These are phyloP conservation scores for Linepithema humile DNA, from an alignment of 1,140 invertebrate genomes.

Conservation along the genomic window DNA sequence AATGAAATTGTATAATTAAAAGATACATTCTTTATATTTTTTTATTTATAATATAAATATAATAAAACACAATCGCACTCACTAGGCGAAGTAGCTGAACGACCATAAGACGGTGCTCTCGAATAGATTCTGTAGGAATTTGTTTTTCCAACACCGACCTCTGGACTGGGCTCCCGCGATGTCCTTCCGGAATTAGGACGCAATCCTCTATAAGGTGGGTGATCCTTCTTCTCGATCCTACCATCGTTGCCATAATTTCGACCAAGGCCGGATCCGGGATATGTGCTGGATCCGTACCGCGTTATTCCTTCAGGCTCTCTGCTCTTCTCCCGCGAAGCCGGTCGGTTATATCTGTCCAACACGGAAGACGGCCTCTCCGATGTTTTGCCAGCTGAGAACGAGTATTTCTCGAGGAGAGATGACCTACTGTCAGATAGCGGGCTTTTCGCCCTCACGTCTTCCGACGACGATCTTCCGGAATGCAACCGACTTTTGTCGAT, in stretches of 20 bases:
- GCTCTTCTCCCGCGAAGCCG: conserved; percentile 76
- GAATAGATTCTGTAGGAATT: conserved; percentile 75
- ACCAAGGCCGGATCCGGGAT: conserved; percentile 73
- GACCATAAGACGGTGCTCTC: conserved; percentile 74
- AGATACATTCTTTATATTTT: neutral
- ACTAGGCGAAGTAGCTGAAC: conserved; percentile 72
- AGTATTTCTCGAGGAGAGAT: conserved; percentile 80
- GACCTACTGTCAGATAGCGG: conserved; percentile 75
- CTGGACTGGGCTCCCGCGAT: conserved; percentile 80
- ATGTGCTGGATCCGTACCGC: conserved; percentile 77
- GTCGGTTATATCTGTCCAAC: conserved; percentile 78
- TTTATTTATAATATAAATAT: neutral
- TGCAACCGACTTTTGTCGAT: conserved; percentile 77
- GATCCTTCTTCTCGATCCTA: conserved; percentile 76
- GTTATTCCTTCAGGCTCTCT: conserved; percentile 77
- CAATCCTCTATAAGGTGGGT: conserved; percentile 74
- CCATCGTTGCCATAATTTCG: conserved; percentile 74
- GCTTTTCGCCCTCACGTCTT: conserved; percentile 77
- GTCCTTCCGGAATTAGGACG: conserved; percentile 72
- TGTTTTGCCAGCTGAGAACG: conserved; percentile 73
- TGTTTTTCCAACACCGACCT: conserved; percentile 73
- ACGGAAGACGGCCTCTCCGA: conserved; percentile 78
- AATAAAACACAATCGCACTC: conserved; percentile 52
- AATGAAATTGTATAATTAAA: neutral
- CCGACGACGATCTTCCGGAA: conserved; percentile 71